Evolutionary conservation across 2,113 vertebrate species (phyloP).

Genomic region (Lamprologus speciosus): DNA sequence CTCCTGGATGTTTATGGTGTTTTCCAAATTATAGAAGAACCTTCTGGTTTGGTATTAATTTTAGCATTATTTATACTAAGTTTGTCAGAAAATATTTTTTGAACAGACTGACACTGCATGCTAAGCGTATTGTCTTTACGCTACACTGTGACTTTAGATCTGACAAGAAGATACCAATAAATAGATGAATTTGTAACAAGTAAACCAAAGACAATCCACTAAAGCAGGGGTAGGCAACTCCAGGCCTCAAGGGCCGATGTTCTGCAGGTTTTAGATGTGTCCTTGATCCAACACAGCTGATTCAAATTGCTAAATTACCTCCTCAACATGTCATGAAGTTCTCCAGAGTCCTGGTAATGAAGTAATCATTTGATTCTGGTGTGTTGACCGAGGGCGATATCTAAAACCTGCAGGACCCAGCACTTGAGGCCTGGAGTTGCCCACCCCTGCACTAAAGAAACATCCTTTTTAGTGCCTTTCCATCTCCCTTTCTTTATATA

Average conservation of each 20-base stretch:
- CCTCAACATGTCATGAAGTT: neutral
- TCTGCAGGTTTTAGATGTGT: neutral
- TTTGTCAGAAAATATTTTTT: neutral
- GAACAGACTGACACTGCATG: neutral
- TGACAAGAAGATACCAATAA: neutral
- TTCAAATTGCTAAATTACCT: neutral
- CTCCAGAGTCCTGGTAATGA: neutral
- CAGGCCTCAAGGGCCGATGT: accelerated
- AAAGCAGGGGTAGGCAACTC: neutral
- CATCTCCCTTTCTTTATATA: neutral
- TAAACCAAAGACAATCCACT: neutral
- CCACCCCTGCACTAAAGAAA: neutral
- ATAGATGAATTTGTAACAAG: neutral
- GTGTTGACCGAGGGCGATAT: neutral
- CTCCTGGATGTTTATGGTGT: neutral
- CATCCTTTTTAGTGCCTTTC: neutral
- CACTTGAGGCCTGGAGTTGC: neutral
- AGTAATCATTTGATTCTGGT: neutral
- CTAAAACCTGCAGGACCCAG: neutral
- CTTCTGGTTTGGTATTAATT: neutral
- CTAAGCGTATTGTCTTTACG: accelerated
- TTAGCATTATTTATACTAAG: neutral
- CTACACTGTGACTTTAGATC: neutral
- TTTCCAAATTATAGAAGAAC: neutral
- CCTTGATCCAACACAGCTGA: neutral